Percentiles rank a stretch among this genome's conserved stretches.
These are phyloP conservation scores for Lates japonicus DNA, from an alignment of 2,797 vertebrate genomes.

Conservation along the genomic window DNA sequence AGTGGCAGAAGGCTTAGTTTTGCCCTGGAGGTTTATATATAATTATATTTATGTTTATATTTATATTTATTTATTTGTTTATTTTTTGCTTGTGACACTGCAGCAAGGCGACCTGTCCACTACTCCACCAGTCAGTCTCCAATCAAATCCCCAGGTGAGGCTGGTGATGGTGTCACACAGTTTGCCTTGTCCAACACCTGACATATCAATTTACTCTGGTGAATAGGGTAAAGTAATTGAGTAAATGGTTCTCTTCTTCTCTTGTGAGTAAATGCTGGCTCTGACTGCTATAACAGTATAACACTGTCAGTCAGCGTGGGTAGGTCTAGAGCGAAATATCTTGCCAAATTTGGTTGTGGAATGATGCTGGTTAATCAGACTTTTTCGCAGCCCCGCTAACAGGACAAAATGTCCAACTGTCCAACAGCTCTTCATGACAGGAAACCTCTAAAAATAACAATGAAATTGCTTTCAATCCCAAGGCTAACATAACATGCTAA, in stretches of 20 bases:
- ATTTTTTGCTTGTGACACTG: slow-evolving; percentile 62
- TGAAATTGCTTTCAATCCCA: no score
- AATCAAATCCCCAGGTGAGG: slow-evolving; percentile 96
- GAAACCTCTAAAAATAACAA: not conserved
- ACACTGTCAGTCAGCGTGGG: not conserved
- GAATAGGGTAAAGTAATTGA: not conserved
- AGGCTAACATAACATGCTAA: no score
- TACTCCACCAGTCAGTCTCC: slow-evolving; percentile 91
- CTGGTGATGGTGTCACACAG: slow-evolving; percentile 27
- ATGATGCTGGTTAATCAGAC: not conserved
- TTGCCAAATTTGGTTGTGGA: not conserved
- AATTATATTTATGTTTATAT: not conserved
- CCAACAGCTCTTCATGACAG: not conserved
- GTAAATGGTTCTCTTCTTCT: not conserved
- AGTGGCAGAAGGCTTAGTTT: not conserved
- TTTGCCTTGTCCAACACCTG: not conserved
- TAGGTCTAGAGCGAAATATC: not conserved
- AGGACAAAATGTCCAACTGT: not conserved
- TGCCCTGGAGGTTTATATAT: not conserved
- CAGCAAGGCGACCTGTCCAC: slow-evolving; percentile 91
- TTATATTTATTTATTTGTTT: not conserved
- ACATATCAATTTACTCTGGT: not conserved
- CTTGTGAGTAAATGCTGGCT: not conserved
- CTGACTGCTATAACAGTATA: no score
- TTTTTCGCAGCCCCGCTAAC: not conserved